Conservation (phyloP, 2,113 vertebrate genomes). For the Pelecanus crispus region DNA sequence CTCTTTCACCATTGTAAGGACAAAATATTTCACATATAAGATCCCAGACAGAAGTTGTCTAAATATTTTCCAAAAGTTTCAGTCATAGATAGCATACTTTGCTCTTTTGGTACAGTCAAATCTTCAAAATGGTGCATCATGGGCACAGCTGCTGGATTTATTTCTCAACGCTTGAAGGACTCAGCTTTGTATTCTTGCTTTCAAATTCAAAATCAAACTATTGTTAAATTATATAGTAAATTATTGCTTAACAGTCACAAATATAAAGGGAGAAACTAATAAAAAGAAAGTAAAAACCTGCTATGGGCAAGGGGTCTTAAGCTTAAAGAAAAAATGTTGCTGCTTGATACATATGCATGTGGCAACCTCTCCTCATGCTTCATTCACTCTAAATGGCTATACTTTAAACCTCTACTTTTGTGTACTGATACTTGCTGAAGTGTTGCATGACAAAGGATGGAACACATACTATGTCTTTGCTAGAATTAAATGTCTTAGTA, state of each 20-base stretch:
- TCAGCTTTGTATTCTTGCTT: not conserved
- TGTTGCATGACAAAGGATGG: not conserved
- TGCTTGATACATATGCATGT: not conserved
- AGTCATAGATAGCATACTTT: not conserved
- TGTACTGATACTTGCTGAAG: not conserved
- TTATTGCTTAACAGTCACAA: not conserved
- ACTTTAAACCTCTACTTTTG: not conserved
- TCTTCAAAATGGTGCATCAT: not conserved
- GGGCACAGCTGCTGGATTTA: not conserved
- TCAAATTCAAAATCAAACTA: not conserved
- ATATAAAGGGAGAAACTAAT: not conserved
- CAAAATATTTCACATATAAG: not conserved
- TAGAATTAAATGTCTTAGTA: not conserved
- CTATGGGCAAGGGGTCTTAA: not conserved
- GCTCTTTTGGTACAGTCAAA: not conserved
- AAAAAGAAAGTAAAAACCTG: not conserved
- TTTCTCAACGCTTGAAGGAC: not conserved
- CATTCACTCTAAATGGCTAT: not conserved
- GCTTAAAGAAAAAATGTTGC: not conserved
- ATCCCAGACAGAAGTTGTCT: not conserved
- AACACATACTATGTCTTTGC: not conserved
- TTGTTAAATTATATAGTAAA: constrained; percentile 9
- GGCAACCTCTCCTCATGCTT: not conserved
- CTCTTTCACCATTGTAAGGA: not conserved
- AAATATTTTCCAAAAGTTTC: not conserved